Conservation (phyloP, 1,140 invertebrate genomes). For the Ephestia elutella region DNA sequence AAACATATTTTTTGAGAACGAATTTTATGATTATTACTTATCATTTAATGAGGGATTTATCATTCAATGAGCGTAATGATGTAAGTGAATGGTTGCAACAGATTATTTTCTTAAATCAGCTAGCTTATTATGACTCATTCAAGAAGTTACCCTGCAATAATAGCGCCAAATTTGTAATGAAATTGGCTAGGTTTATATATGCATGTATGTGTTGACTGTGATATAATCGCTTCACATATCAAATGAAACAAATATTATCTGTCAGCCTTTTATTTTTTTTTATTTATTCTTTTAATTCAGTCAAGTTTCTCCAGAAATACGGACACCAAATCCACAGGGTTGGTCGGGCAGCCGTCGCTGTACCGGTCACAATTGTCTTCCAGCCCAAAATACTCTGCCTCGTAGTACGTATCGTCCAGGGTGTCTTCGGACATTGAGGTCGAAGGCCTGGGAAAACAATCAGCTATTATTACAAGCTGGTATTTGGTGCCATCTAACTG, state of each 20-base stretch:
- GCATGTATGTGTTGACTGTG: too few relatives aligned
- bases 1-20: neutral
- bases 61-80: too few relatives aligned
- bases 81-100: too few relatives aligned
- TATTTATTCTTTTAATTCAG: neutral
- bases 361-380: slow-evolving; percentile 40
- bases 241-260: too few relatives aligned
- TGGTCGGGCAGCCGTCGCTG: slow-evolving; percentile 27
- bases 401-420: slow-evolving; percentile 53
- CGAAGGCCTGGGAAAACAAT: slow-evolving; percentile 45
- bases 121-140: too few relatives aligned
- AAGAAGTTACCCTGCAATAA: too few relatives aligned
- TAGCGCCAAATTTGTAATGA: too few relatives aligned
- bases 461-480: neutral
- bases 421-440: slow-evolving; percentile 48
- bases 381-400: slow-evolving; percentile 55
- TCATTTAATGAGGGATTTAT: too few relatives aligned
- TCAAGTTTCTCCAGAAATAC: neutral
- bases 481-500: too few relatives aligned
- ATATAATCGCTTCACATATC: too few relatives aligned
- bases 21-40: neutral
- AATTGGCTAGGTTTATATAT: too few relatives aligned
- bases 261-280: neutral
- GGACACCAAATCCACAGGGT: slow-evolving; percentile 38
- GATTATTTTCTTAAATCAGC: too few relatives aligned